Conservation (phyloP, 2,113 vertebrate species). For the Dasyurus viverrinus region DNA sequence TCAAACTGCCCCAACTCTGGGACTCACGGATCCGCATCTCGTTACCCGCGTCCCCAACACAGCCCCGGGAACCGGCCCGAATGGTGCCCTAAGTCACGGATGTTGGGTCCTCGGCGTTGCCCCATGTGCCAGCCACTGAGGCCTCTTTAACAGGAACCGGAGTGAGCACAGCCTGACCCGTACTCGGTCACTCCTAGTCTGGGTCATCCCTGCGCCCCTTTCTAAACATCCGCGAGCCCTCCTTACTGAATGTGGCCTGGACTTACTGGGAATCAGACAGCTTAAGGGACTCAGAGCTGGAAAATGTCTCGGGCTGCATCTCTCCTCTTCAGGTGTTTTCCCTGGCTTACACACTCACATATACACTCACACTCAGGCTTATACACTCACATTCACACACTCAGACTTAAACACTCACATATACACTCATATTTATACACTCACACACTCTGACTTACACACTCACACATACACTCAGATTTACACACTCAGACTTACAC, state of each 20-base stretch:
- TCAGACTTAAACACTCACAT: too few relatives aligned
- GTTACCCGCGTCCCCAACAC: neutral
- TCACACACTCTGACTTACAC: too few relatives aligned
- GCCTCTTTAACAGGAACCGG: neutral
- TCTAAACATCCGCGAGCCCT: neutral
- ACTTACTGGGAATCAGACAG: neutral
- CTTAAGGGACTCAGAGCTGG: neutral
- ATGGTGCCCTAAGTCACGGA: accelerated
- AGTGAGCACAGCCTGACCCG: neutral
- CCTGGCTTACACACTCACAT: too few relatives aligned
- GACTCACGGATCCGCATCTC: neutral
- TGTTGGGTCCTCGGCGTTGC: neutral
- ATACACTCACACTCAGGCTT: too few relatives aligned
- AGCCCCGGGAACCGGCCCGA: neutral
- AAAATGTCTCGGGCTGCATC: neutral
- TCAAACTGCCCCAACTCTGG: neutral
- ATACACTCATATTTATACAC: too few relatives aligned
- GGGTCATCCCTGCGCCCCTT: neutral
- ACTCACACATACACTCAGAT: too few relatives aligned
- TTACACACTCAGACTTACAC: too few relatives aligned
- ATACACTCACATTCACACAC: too few relatives aligned
- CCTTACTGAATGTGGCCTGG: neutral
- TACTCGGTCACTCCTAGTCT: neutral
- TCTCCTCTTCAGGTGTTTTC: neutral
- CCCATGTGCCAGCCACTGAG: neutral